These are phyloP conservation scores for Argyrosomus japonicus DNA, from an alignment of 2,113 vertebrate species.

Conservation along the genomic window DNA sequence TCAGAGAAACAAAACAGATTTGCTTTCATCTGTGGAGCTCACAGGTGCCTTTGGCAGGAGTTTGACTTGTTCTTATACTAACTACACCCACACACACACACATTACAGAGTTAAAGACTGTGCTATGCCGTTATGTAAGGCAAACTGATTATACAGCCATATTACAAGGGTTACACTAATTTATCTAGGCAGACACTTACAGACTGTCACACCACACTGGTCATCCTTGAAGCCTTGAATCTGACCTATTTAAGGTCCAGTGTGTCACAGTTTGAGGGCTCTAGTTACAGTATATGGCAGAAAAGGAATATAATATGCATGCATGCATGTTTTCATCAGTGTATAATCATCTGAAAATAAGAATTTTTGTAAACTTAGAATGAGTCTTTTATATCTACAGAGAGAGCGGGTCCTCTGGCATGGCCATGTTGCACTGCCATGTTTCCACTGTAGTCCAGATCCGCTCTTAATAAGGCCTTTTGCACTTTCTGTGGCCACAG, in stretches of 20 bases:
- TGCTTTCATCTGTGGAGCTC: slow-evolving; percentile 66
- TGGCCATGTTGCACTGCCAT: too few relatives aligned
- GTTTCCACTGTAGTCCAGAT: too few relatives aligned
- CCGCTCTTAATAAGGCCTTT: too few relatives aligned
- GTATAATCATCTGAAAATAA: too few relatives aligned
- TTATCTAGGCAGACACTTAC: not conserved
- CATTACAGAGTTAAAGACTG: not conserved
- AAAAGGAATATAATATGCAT: too few relatives aligned
- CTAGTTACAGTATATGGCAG: too few relatives aligned
- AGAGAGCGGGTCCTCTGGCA: too few relatives aligned
- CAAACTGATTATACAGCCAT: not conserved
- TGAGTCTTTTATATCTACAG: too few relatives aligned
- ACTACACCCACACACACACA: slow-evolving; percentile 16
- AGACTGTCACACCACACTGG: not conserved
- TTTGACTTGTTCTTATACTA: slow-evolving; percentile 45
- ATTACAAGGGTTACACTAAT: not conserved
- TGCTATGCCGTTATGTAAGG: not conserved
- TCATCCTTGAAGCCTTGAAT: not conserved
- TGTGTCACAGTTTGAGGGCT: too few relatives aligned
- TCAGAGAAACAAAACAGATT: slow-evolving; percentile 23
- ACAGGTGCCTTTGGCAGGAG: slow-evolving; percentile 66
- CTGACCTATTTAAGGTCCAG: not conserved
- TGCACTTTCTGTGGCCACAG: too few relatives aligned
- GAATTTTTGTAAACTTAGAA: too few relatives aligned
- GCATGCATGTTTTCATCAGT: too few relatives aligned